phyloP scores from a whole-genome alignment of 2,797 vertebrate genomes.

The Lutra lutra region DNA sequence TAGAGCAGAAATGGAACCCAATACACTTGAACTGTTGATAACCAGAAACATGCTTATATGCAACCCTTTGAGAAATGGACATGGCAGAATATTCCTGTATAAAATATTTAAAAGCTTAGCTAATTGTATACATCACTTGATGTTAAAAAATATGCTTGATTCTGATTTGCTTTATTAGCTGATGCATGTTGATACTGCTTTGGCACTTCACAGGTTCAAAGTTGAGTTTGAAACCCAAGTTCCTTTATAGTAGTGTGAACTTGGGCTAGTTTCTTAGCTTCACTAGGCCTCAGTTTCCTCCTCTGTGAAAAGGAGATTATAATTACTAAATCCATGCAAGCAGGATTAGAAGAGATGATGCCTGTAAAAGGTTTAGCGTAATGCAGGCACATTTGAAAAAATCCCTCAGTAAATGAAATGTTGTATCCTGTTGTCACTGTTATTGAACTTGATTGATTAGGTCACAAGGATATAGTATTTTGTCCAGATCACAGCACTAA shows the following conservation, averaged over 20 bases:
- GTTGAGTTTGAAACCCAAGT: background rate
- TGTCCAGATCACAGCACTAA: background rate
- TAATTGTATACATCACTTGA: background rate
- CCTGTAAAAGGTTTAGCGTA: background rate
- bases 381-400: background rate
- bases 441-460: conserved; percentile 8
- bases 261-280: background rate
- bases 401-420: background rate
- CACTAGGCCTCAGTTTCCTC: background rate
- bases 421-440: background rate
- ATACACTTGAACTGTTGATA: background rate
- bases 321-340: too few relatives aligned
- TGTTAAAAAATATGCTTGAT: background rate
- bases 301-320: conserved; percentile 6
- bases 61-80: background rate
- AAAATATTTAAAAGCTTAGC: conserved; percentile 16
- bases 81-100: background rate
- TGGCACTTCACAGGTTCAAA: background rate
- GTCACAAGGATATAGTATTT: background rate
- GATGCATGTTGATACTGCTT: background rate
- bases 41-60: background rate
- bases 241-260: background rate
- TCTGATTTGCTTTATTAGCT: background rate
- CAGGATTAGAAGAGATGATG: background rate
- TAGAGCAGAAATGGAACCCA: background rate